Evolutionary conservation across 2,888 invertebrate genomes (phyloP), one percentile per base, ranked within the genome.

Genomic region (Chelonus formosanus): DNA sequence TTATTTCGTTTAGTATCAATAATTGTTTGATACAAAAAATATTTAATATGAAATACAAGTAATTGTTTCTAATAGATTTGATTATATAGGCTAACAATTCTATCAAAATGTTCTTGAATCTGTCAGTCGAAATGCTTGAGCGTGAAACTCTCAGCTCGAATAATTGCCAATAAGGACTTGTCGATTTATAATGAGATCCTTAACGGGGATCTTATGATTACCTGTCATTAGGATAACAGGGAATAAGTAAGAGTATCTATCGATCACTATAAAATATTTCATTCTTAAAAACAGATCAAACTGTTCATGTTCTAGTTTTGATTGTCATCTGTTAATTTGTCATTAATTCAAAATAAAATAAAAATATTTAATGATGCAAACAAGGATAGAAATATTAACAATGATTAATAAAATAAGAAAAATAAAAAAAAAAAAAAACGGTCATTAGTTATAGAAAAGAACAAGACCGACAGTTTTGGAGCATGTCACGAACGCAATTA

Each of bases 401-500:
- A 20, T 10, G 8, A 50, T 4, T 45, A 32, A 5, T 20, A 20
- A 20, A 20, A 20, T 20, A 20, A 20, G 20, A 20, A 8, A 6
- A 48, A 32, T 53, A 32, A 69, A 60, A 10, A 50, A 43, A 52
- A 31, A 67, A 61, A 61, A 47, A 53, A 58, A 56, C 57, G 62
- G 64, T 67, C 55, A 67, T 62, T 63, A 45, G 43, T 67, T 54
- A 67, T 76, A 61, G 67, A 74, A 71, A 63, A 78, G 6, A 53
- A 43, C 34, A 61, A 10, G 57, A 62, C 80, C 79, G 82, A 80
- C 80, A 79, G 79, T 78, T 76, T 73, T 75, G 78, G 80, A 74
- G 78, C 78, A 77, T 81, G 81, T 83, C 83, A 82, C 83, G 82
- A 82, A 83, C 77, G 81, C 83, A 84, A 84, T 84, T 84, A 84